These are phyloP conservation scores for Cosmia pyralina DNA, from an alignment of 2,888 invertebrate species.

Conservation along the genomic window DNA sequence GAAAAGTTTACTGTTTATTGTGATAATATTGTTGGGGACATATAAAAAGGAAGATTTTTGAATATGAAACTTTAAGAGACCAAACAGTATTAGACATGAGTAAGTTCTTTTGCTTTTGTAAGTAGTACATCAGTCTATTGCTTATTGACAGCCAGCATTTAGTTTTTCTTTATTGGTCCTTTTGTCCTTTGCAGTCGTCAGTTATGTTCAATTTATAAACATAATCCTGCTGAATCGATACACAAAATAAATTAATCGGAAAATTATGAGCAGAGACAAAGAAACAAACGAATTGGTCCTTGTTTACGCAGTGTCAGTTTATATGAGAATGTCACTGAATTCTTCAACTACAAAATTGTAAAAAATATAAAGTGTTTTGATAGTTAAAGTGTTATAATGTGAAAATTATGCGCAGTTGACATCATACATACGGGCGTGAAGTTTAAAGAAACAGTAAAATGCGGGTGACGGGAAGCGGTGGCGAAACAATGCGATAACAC, in stretches of 20 bases:
- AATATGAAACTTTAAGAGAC: no score
- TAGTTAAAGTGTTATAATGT: conserved; percentile 29
- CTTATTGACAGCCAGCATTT: background rate
- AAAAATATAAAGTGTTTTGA: background rate
- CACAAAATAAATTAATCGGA: background rate
- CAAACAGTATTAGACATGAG: background rate
- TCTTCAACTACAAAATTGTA: background rate
- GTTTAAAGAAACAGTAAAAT: conserved; percentile 62
- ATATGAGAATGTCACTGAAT: background rate
- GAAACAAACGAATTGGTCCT: conserved; percentile 13
- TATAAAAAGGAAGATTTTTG: background rate
- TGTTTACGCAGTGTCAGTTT: background rate
- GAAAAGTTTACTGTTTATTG: background rate
- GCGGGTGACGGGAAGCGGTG: conserved; percentile 73
- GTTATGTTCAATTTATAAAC: background rate
- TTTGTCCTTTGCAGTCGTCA: background rate
- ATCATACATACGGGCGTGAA: conserved; percentile 61
- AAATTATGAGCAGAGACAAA: background rate
- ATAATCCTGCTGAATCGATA: conserved; percentile 1
- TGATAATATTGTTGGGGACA: background rate
- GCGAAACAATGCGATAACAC: conserved; percentile 57
- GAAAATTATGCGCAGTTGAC: conserved; percentile 37
- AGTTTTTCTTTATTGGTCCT: background rate
- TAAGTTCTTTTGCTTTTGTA: background rate
- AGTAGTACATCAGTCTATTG: background rate